Evolutionary conservation across 2,797 vertebrate species (phyloP), one percentile per base, ranked within the genome.

Genomic region (Distichodus sexfasciatus): DNA sequence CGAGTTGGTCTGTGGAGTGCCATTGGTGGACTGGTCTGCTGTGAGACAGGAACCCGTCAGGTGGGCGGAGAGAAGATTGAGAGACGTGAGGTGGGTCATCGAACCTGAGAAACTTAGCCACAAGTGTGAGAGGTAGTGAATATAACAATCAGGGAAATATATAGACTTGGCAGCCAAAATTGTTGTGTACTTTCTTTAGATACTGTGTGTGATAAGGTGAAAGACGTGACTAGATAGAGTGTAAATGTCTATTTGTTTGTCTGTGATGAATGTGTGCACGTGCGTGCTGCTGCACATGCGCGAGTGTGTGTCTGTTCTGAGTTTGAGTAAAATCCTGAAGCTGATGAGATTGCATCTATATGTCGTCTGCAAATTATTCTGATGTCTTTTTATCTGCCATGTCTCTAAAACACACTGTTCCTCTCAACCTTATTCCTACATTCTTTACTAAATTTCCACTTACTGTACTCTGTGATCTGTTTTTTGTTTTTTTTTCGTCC

Each of bases 11-110:
- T 43, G 51, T 66, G 47, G 64, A 50, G 60, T 21, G 51, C 65
- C 61, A 81, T 85, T 83, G 82, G 80, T 66, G 54, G 62, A 40
- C 38, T 71, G 40, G 21, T 66, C 66, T 81, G 78, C 69, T 68
- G 68, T 68, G 75, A 78, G 73, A 72, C 19, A 53, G 57, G 48
- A 71, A 66, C 54, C 64, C 72, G 65, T 72, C 50, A 67, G 75
- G 54, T 24, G 72, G 63, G 59, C 66, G 77, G 63, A 74, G 17
- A 66, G 48, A 62, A 41, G 53, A 65, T 23, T 66, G 70, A 70
- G 50, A 57, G 61, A 76, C 46, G 55, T 62, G 69, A 75, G 55
- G 43, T 51, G 71, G 67, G 70, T 71, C 63, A 77, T 66, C 74
- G 66, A 78, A 69, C 59, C 41, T 69, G 66, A 57, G 69, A 73